phyloP scores from a whole-genome alignment of 1,140 invertebrate genomes.

The Sarcophaga bullata region DNA sequence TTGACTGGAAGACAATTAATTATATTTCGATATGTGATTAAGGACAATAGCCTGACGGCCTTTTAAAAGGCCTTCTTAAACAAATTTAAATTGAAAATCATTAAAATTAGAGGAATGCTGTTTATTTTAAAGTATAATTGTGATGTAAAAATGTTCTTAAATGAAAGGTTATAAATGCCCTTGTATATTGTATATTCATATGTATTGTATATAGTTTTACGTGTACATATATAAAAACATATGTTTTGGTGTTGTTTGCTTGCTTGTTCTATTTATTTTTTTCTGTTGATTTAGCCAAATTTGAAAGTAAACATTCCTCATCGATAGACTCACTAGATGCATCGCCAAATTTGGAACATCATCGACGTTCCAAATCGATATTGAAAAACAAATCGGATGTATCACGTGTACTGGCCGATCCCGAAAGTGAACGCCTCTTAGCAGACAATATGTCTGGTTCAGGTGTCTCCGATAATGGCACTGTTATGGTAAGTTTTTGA shows the following conservation, averaged over 20 bases:
- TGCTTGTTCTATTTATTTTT: not conserved
- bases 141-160: not conserved
- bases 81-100: too few relatives aligned
- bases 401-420: slow-evolving; percentile 68
- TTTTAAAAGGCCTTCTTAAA: too few relatives aligned
- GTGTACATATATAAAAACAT: not conserved
- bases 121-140: not conserved
- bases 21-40: too few relatives aligned
- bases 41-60: too few relatives aligned
- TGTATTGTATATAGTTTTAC: slow-evolving; percentile 29
- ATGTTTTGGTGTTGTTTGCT: slow-evolving; percentile 40
- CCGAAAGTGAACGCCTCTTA: slow-evolving; percentile 82
- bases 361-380: slow-evolving; percentile 79
- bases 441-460: slow-evolving; percentile 71
- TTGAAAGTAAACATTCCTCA: slow-evolving; percentile 74
- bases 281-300: slow-evolving; percentile 56
- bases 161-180: too few relatives aligned
- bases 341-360: slow-evolving; percentile 73
- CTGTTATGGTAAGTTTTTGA: slow-evolving; percentile 54
- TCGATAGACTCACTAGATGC: slow-evolving; percentile 78
- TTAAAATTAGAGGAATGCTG: too few relatives aligned
- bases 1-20: too few relatives aligned
- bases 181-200: slow-evolving; percentile 18
- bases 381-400: slow-evolving; percentile 79
- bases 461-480: slow-evolving; percentile 67